A percentile compares a stretch with the other conserved stretches of the same genome.
Evolutionary conservation across 2,888 invertebrate genomes (phyloP).

Genomic region (Xestia c-nigrum): DNA sequence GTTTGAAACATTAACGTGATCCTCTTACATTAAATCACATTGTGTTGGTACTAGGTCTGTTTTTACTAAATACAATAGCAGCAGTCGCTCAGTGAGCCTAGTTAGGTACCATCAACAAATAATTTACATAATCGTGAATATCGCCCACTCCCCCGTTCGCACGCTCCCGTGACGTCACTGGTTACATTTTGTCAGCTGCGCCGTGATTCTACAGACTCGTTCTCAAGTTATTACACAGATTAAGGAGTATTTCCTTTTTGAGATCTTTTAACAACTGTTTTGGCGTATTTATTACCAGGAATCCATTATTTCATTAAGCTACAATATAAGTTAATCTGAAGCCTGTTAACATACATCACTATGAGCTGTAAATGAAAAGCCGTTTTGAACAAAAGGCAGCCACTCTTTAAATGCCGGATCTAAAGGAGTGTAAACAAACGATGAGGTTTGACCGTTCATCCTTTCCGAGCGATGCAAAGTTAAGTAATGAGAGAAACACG

Average conservation of each 20-base stretch:
- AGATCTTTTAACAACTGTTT: slow-evolving; percentile 10
- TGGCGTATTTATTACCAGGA: background rate
- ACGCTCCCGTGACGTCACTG: slow-evolving; percentile 20
- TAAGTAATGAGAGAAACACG: slow-evolving; percentile 61
- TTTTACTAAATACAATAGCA: slow-evolving; percentile 16
- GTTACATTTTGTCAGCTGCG: slow-evolving; percentile 14
- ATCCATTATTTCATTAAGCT: background rate
- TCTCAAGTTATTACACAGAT: slow-evolving; percentile 33
- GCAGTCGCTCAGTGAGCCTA: slow-evolving; percentile 1
- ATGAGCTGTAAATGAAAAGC: slow-evolving; percentile 18
- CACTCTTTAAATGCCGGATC: slow-evolving; percentile 14
- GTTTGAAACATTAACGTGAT: background rate
- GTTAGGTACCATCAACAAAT: slow-evolving; percentile 40
- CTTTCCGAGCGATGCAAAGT: slow-evolving; percentile 56
- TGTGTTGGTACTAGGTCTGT: slow-evolving; percentile 11
- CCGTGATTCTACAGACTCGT: background rate
- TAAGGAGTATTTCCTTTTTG: slow-evolving; percentile 14
- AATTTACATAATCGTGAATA: slow-evolving; percentile 48
- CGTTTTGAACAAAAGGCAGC: slow-evolving; percentile 18
- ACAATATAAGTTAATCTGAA: background rate
- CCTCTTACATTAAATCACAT: slow-evolving; percentile 1
- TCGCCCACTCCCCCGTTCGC: slow-evolving; percentile 10
- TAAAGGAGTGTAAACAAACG: slow-evolving; percentile 42
- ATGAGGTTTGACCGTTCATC: slow-evolving; percentile 44
- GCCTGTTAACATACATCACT: background rate